Evolutionary conservation across 2,888 invertebrate genomes (phyloP), one percentile per base, ranked within the genome.

Genomic region (Oeneis ivallda): DNA sequence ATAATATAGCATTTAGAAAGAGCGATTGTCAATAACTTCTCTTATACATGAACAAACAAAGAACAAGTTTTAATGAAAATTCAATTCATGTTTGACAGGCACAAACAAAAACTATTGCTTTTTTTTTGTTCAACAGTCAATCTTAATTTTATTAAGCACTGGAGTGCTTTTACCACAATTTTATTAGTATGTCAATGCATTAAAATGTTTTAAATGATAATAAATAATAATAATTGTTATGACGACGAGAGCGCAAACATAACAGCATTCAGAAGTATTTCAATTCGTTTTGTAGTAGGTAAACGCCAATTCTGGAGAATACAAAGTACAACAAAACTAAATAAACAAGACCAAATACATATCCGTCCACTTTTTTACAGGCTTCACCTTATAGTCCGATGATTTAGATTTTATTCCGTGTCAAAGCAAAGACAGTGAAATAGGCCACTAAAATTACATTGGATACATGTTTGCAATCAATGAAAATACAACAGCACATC

Each of bases 401-500:
- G 2, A 56, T 41, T 56, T 56, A 41, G 13, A 19, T 41, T 56
- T 13, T 39, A 11, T 6, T 56, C 43, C 34, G 17, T 43, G 58
- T 70, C 67, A 71, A 73, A 78, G 74, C 74, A 82, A 87, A 86
- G 82, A 79, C 66, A 56, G 75, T 78, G 77, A 73, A 79, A 75
- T 79, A 81, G 80, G 82, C 75, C 75, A 82, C 75, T 83, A 79
- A 78, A 81, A 34, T 74, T 79, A 71, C 90, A 81, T 79, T 81
- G 58, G 32, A 58, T 17, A 58, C 45, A 45, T 58, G 19, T 39
- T 61, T 61, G 76, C 77, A 75, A 78, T 79, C 76, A 78, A 76
- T 75, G 71, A 71, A 76, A 83, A 84, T 89, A 90, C 86, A 82
- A 86, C 89, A 91, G 90, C 90, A 91, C 92, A 91, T 91, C 90